Evolutionary conservation across 1,140 invertebrate species (phyloP), one percentile per base, ranked within the genome.

Genomic region (Orussus abietinus): DNA sequence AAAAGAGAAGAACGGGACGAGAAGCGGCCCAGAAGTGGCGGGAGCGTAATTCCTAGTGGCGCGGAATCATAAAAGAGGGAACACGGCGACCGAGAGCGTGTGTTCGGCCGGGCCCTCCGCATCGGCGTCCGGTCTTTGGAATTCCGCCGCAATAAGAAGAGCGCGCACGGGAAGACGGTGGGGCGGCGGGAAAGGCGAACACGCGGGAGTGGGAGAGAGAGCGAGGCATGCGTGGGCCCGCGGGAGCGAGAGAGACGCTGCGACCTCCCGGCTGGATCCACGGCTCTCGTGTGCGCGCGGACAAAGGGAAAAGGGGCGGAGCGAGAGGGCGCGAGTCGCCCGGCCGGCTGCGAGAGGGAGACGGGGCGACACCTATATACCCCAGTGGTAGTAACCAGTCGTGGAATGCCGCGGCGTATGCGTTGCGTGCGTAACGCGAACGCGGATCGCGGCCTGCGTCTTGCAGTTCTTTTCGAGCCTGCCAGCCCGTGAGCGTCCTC

Each of bases 71-170:
- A 25, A 25, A 25, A 25, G 22, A n/a, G 22, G 6, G 22, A 25
- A n/a, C n/a, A n/a, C n/a, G 22, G 22, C 22, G n/a, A 25, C 22
- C 22, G 22, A 25, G 22, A 25, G 22, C 6, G 22, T 25, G 22
- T 25, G 6, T n/a, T n/a, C n/a, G n/a, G n/a, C 21, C 21, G 12
- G 41, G 31, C 41, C 21, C 14, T 19, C 5, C 15, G 42, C 25
- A 22, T 21, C 19, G 29, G 11, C 20, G 45, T 49, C 47, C 39
- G 44, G 40, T 52, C 53, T 50, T 45, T 42, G 53, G 53, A 55
- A 55, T 53, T 44, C 53, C 50, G 47, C 38, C 47, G 39, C 41
- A 47, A 49, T 35, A 52, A 52, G 46, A 49, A 52, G 41, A 48
- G 17, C 15, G 21, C 20, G 17, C 32, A n/a, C n/a, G n/a, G n/a